Conservation (phyloP, 2,113 vertebrate species). For the Stigmatopora argus region DNA sequence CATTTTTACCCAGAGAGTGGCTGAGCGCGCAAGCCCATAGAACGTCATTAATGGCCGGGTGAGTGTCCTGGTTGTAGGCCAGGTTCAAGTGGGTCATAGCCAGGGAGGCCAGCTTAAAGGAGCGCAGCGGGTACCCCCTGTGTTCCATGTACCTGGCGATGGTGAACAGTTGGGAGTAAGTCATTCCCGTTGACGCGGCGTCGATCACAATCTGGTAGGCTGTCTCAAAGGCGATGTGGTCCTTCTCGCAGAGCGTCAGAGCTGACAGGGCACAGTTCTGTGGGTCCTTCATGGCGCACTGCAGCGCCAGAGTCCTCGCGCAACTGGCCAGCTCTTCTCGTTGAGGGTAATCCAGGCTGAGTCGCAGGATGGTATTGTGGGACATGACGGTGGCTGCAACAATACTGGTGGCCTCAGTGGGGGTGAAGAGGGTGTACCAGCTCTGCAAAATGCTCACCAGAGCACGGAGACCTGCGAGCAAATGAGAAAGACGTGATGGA, state of each 20-base stretch:
- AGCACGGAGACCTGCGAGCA: slow-evolving; percentile 79
- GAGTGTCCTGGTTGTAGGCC: slow-evolving; percentile 98
- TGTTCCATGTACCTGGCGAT: slow-evolving; percentile 99
- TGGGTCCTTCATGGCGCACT: slow-evolving; percentile 98
- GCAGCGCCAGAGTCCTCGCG: slow-evolving; percentile 87
- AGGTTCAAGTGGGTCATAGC: slow-evolving; percentile 98
- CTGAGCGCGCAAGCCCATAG: slow-evolving; percentile 97
- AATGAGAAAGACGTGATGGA: not conserved
- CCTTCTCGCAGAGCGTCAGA: slow-evolving; percentile 95
- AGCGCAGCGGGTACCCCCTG: slow-evolving; percentile 91
- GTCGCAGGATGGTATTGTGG: slow-evolving; percentile 92
- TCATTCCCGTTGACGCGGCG: slow-evolving; percentile 91
- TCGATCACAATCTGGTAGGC: slow-evolving; percentile 98
- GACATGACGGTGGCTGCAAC: slow-evolving; percentile 95
- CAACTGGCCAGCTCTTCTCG: slow-evolving; percentile 94
- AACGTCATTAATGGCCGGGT: slow-evolving; percentile 96
- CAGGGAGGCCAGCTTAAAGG: slow-evolving; percentile 92
- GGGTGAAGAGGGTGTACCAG: slow-evolving; percentile 98
- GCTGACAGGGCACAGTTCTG: slow-evolving; percentile 97
- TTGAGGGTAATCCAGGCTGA: slow-evolving; percentile 93
- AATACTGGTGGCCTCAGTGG: slow-evolving; percentile 96
- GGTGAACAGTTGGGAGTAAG: slow-evolving; percentile 95
- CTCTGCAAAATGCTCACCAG: slow-evolving; percentile 95
- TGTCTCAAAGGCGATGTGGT: slow-evolving; percentile 97
- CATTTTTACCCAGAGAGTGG: slow-evolving; percentile 98